Evolutionary conservation across 2,888 invertebrate genomes (phyloP).

Genomic region (Pachydiplax longipennis): DNA sequence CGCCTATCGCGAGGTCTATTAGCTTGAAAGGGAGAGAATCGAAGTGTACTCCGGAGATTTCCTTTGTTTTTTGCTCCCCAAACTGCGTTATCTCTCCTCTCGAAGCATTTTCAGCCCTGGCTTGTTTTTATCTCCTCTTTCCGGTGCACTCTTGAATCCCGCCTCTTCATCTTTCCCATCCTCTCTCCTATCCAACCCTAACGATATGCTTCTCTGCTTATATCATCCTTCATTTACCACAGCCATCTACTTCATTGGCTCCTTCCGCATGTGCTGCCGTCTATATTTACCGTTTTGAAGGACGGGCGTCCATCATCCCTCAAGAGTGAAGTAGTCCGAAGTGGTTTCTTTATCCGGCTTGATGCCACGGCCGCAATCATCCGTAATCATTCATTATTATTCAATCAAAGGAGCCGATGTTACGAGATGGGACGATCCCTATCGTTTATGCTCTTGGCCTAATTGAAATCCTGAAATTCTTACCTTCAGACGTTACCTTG

Average conservation of each 20-base stretch:
- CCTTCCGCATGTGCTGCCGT: not conserved
- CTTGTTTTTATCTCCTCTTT: not conserved
- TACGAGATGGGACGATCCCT: not conserved
- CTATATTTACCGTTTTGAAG: not conserved
- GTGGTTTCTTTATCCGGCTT: not conserved
- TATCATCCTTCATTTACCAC: not conserved
- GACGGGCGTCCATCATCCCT: not conserved
- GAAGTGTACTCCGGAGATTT: not conserved
- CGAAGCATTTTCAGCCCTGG: not conserved
- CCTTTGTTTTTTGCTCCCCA: not conserved
- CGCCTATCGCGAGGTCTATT: not conserved
- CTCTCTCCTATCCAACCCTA: not conserved
- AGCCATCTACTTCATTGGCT: not conserved
- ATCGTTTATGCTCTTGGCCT: not conserved
- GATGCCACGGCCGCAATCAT: not conserved
- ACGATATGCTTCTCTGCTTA: not conserved
- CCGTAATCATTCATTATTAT: slow-evolving; percentile 25
- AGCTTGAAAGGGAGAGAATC: not conserved
- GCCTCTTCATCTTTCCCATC: not conserved
- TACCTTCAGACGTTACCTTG: too few species aligned
- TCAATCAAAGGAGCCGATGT: not conserved
- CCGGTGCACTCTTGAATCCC: not conserved
- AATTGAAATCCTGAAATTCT: too few species aligned
- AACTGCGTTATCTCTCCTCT: not conserved
- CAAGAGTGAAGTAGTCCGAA: not conserved